Conservation (phyloP, 1,140 invertebrate species). For the Euschistus heros region DNA sequence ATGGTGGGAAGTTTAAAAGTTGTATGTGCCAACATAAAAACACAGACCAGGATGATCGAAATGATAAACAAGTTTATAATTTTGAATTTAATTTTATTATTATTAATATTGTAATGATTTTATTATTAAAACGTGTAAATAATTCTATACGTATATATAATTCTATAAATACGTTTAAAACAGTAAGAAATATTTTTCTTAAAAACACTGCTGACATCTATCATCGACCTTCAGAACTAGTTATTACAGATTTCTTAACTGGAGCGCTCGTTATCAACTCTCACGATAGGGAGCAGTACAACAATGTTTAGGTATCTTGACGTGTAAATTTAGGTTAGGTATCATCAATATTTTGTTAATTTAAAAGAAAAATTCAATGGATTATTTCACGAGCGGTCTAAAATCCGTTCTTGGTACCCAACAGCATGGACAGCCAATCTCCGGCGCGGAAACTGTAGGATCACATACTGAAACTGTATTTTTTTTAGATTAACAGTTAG, state of each 20-base stretch:
- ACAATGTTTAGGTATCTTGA: too few relatives aligned
- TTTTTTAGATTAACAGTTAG: not conserved
- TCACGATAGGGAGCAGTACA: not conserved
- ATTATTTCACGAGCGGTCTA: slow-evolving; percentile 74
- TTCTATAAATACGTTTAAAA: not conserved
- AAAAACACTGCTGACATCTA: not conserved
- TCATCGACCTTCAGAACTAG: not conserved
- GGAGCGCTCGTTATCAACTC: not conserved
- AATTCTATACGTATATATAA: too few relatives aligned
- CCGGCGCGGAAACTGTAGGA: slow-evolving; percentile 72
- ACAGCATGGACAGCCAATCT: slow-evolving; percentile 57
- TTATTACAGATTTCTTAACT: not conserved
- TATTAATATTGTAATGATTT: too few relatives aligned
- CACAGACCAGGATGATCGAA: too few relatives aligned
- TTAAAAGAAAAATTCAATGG: slow-evolving; percentile 46
- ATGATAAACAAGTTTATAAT: too few relatives aligned
- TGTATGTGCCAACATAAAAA: too few relatives aligned
- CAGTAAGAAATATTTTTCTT: not conserved
- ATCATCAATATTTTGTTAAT: not conserved
- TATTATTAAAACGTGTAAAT: too few relatives aligned
- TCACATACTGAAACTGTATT: slow-evolving; percentile 9
- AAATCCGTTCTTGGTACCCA: slow-evolving; percentile 80
- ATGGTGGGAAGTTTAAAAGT: too few relatives aligned
- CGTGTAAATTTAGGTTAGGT: not conserved
- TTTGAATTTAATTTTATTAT: too few relatives aligned